Evolutionary conservation across 1,140 invertebrate genomes (phyloP), one percentile per base, ranked within the genome.

Genomic region (Nasonia giraulti): DNA sequence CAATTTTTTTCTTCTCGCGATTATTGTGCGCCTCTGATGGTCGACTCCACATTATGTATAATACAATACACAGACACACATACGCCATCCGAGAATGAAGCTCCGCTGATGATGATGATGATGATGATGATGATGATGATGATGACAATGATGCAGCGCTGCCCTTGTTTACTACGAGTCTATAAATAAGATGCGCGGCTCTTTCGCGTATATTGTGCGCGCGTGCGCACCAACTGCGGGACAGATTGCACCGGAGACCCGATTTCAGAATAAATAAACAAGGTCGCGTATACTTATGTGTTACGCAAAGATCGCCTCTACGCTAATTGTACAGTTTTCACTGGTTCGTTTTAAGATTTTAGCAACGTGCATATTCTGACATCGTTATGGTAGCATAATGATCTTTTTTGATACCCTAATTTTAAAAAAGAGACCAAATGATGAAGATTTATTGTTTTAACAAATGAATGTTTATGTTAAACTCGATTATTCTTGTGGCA

Each of bases 111-210:
- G 55, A 62, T 62, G 17, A 20, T 62, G 37, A 40, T 5, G 27
- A 27, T 62, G 55, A 62, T 62, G 55, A 62, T 62, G 14, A 20
- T 62, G 37, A 40, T 5, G 50, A 33, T 33, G 33, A 33, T 33
- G 33, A 55, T 17, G 50, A 55, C 50, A 17, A 55, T 17, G 55
- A 62, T 62, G 55, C 55, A 62, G 55, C 20, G 3, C 68, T 31
- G 68, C 84, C 85, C 88, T 90, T 91, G 88, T 92, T 92, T 92
- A 91, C 90, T 91, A 90, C 86, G 83, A 50, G 87, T 86, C 81
- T 89, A 89, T 89, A 88, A 90, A 89, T 89, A 89, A 84, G 66
- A 71, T 87, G 73, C 8, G 68, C 80, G 50, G 44, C 75, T 75
- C 31, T 6, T 62, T 62, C 55, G 55, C 55, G 55, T 62, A 20